phyloP scores from a whole-genome alignment of 2,888 invertebrate species.

The Itoplectis maculator region DNA sequence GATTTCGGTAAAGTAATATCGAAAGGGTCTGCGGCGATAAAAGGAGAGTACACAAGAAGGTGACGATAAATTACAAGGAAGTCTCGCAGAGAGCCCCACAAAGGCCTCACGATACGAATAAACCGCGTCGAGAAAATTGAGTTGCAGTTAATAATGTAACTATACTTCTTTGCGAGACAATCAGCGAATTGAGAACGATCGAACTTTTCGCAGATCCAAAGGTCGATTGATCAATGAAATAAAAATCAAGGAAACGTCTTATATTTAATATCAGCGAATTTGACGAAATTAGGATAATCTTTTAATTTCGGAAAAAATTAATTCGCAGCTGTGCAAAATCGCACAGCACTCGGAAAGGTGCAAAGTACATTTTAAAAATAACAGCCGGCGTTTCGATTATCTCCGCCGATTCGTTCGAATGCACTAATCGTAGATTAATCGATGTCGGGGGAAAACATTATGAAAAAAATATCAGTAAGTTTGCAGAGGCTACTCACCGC shows the following conservation, averaged over 20 bases:
- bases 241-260: neutral
- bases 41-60: neutral
- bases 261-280: neutral
- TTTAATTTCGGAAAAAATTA: neutral
- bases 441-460: neutral
- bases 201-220: no score
- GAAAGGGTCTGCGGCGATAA: neutral
- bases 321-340: neutral
- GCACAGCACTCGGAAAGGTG: neutral
- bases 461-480: neutral
- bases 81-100: slow-evolving; percentile 9
- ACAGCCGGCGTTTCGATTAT: slow-evolving; percentile 18
- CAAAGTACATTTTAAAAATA: slow-evolving; percentile 28
- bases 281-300: no score
- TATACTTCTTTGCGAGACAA: no score
- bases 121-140: slow-evolving; percentile 22
- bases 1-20: neutral
- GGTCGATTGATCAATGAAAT: no score
- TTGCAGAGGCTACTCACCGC: slow-evolving; percentile 85
- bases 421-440: slow-evolving; percentile 12
- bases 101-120: slow-evolving; percentile 18
- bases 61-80: neutral
- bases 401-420: slow-evolving; percentile 1
- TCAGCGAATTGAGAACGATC: no score
- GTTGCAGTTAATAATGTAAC: slow-evolving; percentile 47